A percentile compares a stretch with the other conserved stretches of the same genome.
These are phyloP conservation scores for Heterodera filipjevi DNA, from an alignment of 2,888 invertebrate genomes.

Conservation along the genomic window DNA sequence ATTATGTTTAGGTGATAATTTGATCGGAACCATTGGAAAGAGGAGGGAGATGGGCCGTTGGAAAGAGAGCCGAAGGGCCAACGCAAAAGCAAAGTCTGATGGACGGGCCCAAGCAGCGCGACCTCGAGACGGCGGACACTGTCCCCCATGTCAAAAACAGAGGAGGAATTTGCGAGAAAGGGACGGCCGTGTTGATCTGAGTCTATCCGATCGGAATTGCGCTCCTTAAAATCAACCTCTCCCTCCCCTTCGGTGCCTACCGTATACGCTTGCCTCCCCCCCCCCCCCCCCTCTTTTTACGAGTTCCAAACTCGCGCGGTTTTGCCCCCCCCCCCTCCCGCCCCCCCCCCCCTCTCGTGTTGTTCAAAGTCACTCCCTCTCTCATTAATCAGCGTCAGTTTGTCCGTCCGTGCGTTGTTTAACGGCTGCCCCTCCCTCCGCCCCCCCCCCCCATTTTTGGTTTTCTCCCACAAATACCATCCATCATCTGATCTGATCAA, in stretches of 20 bases:
- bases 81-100: neutral
- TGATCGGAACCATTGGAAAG: neutral
- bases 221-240: slow-evolving; percentile 2
- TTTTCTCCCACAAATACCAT: slow-evolving; percentile 4
- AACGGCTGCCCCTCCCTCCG: slow-evolving; percentile 4
- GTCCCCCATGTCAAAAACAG: neutral
- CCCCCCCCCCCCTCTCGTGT: neutral
- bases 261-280: neutral
- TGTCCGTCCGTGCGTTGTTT: slow-evolving; percentile 6
- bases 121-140: neutral
- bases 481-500: slow-evolving; percentile 7
- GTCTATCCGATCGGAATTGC: slow-evolving; percentile 1
- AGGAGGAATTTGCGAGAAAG: neutral
- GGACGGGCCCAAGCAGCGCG: neutral
- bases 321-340: neutral
- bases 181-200: neutral
- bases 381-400: neutral
- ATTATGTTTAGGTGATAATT: neutral
- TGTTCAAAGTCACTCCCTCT: neutral
- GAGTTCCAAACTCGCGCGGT: neutral
- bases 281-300: neutral
- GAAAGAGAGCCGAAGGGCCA: neutral
- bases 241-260: slow-evolving; percentile 5
- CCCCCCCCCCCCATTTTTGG: slow-evolving; percentile 8
- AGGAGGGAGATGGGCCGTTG: neutral